Evolutionary conservation across 2,888 invertebrate genomes (phyloP).

Genomic region (Sphinx pinastri): DNA sequence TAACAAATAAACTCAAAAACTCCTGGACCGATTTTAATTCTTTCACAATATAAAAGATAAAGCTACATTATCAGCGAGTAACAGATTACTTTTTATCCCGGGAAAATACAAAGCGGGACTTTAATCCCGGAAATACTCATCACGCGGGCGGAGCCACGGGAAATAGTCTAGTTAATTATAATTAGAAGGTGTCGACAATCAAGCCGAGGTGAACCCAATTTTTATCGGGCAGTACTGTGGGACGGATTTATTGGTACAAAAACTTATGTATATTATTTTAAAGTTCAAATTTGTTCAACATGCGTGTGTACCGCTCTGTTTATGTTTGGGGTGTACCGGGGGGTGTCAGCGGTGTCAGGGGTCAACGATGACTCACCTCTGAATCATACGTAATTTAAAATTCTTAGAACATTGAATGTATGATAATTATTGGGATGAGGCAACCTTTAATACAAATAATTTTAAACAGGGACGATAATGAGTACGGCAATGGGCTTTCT

Average conservation of each 20-base stretch:
- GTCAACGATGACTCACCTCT: conserved; percentile 14
- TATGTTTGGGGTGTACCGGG: background rate
- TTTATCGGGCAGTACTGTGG: background rate
- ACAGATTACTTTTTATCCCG: no score
- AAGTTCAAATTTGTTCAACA: background rate
- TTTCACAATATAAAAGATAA: no score
- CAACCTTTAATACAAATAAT: background rate
- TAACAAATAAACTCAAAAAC: no score
- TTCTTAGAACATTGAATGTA: conserved; percentile 15
- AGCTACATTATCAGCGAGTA: no score
- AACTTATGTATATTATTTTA: background rate
- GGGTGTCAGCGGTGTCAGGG: background rate
- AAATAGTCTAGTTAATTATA: background rate
- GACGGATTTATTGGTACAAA: background rate
- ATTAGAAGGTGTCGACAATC: conserved; percentile 9
- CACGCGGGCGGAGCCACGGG: no score
- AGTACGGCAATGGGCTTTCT: no score
- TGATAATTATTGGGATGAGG: background rate
- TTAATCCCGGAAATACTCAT: no score
- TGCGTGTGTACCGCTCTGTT: background rate
- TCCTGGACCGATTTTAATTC: no score
- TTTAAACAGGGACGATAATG: no score
- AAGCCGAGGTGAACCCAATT: background rate
- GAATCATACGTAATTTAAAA: conserved; percentile 8
- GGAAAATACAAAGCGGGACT: no score